Conservation (phyloP, 1,140 invertebrate species). For the Ericerus pela region DNA sequence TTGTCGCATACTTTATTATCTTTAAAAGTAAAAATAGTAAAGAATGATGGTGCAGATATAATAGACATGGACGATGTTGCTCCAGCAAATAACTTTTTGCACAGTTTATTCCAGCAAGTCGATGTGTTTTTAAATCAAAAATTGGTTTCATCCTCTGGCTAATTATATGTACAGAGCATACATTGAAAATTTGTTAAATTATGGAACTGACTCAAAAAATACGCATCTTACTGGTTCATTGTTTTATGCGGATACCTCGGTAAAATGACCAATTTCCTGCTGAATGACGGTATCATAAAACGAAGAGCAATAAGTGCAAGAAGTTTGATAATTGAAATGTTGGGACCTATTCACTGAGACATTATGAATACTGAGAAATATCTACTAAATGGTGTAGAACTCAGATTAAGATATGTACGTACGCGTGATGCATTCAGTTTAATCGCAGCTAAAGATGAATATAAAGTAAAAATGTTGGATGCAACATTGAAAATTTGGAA, state of each 20-base stretch:
- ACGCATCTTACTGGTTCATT: conserved; percentile 28
- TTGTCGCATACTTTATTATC: conserved; percentile 29
- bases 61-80: conserved; percentile 17
- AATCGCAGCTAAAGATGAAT: conserved; percentile 21
- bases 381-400: conserved; percentile 30
- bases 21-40: conserved; percentile 26
- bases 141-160: conserved; percentile 30
- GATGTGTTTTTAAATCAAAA: conserved; percentile 34
- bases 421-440: conserved; percentile 29
- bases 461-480: conserved; percentile 23
- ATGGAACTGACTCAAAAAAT: conserved; percentile 29
- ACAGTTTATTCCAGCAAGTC: conserved; percentile 32
- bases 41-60: conserved; percentile 19
- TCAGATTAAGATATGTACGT: conserved; percentile 27
- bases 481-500: conserved; percentile 27
- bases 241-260: conserved; percentile 22
- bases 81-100: conserved; percentile 30
- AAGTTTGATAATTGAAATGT: conserved; percentile 22
- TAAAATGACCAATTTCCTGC: conserved; percentile 23
- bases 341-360: conserved; percentile 17
- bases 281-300: conserved; percentile 24
- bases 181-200: conserved; percentile 32
- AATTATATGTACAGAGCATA: conserved; percentile 34
- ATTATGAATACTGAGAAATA: conserved; percentile 31
- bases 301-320: conserved; percentile 21